Evolutionary conservation across 2,113 vertebrate genomes (phyloP), one percentile per base, ranked within the genome.

Genomic region (Ibidorhyncha struthersii): DNA sequence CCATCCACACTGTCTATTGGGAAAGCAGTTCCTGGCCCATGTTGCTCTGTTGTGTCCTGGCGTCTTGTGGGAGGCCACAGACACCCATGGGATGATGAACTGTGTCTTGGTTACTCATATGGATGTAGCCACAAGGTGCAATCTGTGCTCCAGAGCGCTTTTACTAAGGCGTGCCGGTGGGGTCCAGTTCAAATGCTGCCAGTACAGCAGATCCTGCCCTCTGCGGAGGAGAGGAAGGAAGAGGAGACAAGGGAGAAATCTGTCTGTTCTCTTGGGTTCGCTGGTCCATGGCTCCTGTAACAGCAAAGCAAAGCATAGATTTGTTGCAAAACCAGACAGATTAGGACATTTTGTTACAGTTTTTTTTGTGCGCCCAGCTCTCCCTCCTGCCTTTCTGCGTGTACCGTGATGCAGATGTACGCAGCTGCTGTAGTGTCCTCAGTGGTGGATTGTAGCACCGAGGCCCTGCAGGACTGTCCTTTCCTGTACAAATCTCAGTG

Each of bases 161-260:
- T 61, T 15, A 21, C 36, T n/a, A 4, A 5, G 1, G 17, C n/a
- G 10, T 12, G 36, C 17, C 2, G 2, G 12, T 45, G 61, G 17
- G 16, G 21, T 23, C 47, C 67, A n/a, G 29, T 49, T 65, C 67
- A 38, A 71, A 20, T 76, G 52, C 59, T 74, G 38, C 38, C 25
- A 10, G 47, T 12, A 7, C 27, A 79, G 61, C 52, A 72, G 32
- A 32, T 80, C 40, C 66, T 40, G 34, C 50, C n/a, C 77, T 59
- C 66, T 76, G 52, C 2, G 7, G 52, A 55, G 47, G n/a, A 90
- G 40, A 56, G 74, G 53, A 45, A 80, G 20, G 66, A 90, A 52
- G 41, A 85, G 62, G n/a, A 82, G 41, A 45, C 0, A 0, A 63
- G 62, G 38, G 13, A 61, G 30, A 70, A 65, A 66, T 73, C 43